Conservation (phyloP, 2,888 invertebrate genomes). For the Trichacis sp. region DNA sequence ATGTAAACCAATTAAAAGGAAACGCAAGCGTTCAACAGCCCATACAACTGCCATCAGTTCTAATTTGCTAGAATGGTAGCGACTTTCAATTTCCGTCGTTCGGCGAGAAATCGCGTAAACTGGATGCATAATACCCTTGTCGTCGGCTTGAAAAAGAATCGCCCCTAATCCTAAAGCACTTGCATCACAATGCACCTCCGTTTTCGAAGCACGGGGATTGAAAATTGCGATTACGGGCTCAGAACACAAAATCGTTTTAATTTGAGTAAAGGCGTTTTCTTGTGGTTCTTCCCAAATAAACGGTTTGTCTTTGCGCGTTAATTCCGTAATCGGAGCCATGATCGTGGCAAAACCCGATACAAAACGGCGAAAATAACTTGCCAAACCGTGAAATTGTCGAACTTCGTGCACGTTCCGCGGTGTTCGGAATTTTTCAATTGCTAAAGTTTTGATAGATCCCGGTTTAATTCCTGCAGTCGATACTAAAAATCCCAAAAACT, state of each 20-base stretch:
- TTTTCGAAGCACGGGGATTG: neutral
- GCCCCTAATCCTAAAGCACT: neutral
- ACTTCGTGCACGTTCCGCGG: conserved; percentile 10
- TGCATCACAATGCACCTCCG: conserved; percentile 3
- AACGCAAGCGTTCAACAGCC: neutral
- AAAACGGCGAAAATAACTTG: conserved; percentile 11
- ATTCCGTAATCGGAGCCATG: neutral
- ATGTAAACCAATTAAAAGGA: neutral
- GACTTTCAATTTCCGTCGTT: neutral
- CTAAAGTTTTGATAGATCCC: neutral
- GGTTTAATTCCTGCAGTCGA: conserved; percentile 8
- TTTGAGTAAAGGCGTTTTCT: neutral
- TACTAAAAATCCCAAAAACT: conserved; percentile 10
- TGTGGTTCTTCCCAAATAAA: neutral
- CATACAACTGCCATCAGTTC: conserved; percentile 11
- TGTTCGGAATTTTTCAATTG: conserved; percentile 10
- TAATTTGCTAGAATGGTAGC: neutral
- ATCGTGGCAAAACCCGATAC: neutral
- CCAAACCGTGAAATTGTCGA: neutral
- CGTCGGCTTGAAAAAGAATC: neutral
- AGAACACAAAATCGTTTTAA: neutral
- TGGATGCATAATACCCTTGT: neutral
- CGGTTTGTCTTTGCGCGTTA: neutral
- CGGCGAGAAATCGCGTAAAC: neutral
- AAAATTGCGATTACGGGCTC: neutral